Conservation (phyloP, 2,888 invertebrate genomes). For the Agriopis aurantiaria region DNA sequence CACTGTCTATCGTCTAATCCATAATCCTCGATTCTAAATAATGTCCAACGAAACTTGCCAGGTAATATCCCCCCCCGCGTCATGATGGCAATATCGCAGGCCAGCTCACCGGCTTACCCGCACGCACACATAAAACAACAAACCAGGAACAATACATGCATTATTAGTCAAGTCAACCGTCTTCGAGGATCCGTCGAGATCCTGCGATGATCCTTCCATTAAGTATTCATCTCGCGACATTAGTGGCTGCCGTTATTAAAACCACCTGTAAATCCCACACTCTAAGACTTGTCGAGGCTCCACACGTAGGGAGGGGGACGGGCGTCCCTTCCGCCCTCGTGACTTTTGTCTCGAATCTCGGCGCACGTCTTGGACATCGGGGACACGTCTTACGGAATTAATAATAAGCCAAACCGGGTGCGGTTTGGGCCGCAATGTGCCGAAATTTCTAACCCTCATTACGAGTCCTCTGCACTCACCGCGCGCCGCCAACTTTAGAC, state of each 20-base stretch:
- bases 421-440: constrained; percentile 84
- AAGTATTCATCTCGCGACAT: constrained; percentile 86
- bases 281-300: constrained; percentile 73
- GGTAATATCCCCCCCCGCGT: constrained; percentile 13
- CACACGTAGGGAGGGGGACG: constrained; percentile 72
- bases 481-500: constrained; percentile 78
- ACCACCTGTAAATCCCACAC: constrained; percentile 84
- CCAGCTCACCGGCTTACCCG: constrained; percentile 8
- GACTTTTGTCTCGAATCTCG: constrained; percentile 86
- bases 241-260: constrained; percentile 84
- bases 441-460: constrained; percentile 86
- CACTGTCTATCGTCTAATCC: not conserved
- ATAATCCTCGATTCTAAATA: not conserved
- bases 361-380: constrained; percentile 87
- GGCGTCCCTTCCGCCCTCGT: constrained; percentile 78
- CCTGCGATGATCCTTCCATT: constrained; percentile 77
- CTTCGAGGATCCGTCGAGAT: constrained; percentile 58
- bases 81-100: constrained; percentile 18
- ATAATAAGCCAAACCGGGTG: constrained; percentile 86
- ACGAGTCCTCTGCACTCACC: constrained; percentile 82
- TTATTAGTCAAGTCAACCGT: constrained; percentile 65
- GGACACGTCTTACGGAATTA: constrained; percentile 87
- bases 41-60: constrained; percentile 4
- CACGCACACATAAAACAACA: constrained; percentile 32
- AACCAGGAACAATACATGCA: constrained; percentile 55